phyloP scores from a whole-genome alignment of 2,797 vertebrate species.

The Threskiornis aethiopicus region DNA sequence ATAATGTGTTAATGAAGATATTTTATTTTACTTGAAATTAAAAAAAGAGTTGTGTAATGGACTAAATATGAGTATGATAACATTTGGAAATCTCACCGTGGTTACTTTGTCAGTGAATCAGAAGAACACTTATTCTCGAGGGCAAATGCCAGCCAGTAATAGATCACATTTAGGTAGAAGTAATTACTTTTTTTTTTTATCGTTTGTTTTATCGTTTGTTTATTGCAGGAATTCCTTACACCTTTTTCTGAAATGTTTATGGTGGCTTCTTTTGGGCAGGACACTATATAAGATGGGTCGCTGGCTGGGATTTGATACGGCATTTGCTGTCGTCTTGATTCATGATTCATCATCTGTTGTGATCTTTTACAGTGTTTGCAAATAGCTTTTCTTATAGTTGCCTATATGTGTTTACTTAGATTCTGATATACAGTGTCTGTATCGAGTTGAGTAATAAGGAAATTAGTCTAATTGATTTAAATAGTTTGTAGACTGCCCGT shows the following conservation, averaged over 20 bases:
- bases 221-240: neutral
- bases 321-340: neutral
- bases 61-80: neutral
- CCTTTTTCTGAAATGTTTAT: neutral
- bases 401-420: neutral
- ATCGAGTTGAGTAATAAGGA: conserved; percentile 38
- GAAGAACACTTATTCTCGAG: rapidly evolving
- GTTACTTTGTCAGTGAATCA: neutral
- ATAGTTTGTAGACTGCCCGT: conserved; percentile 47
- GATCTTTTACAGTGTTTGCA: neutral
- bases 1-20: neutral
- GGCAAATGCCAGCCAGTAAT: rapidly evolving
- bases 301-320: neutral
- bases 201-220: rapidly evolving
- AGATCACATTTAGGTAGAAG: neutral
- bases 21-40: neutral
- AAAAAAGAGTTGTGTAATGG: neutral
- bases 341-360: neutral
- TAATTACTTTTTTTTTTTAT: neutral
- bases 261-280: neutral
- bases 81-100: neutral
- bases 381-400: neutral
- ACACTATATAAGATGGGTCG: rapidly evolving
- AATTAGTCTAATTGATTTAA: conserved; percentile 47
- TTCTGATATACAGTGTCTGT: neutral